phyloP scores from a whole-genome alignment of 2,113 vertebrate genomes.

The Pelecanus crispus region DNA sequence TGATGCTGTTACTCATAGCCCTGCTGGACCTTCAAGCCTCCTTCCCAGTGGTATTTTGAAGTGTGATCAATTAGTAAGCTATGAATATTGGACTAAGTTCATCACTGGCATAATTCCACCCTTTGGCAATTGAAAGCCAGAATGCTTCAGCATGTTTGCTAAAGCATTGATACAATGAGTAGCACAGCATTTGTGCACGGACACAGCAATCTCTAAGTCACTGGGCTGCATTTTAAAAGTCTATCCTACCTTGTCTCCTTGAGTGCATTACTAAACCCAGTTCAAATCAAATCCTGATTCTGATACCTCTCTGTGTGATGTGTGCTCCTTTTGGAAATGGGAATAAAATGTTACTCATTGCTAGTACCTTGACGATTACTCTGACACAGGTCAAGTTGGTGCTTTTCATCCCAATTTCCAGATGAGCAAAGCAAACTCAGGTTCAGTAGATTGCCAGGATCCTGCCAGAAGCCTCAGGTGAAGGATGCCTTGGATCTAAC shows the following conservation, averaged over 20 bases:
- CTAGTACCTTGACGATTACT: accelerated
- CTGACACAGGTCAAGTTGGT: neutral
- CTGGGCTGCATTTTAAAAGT: neutral
- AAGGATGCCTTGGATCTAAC: neutral
- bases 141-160: neutral
- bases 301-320: neutral
- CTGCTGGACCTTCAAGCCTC: neutral
- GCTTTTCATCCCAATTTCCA: neutral
- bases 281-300: neutral
- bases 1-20: neutral
- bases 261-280: neutral
- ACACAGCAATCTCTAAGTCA: neutral
- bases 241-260: neutral
- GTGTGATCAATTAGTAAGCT: neutral
- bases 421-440: neutral
- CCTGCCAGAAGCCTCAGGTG: neutral
- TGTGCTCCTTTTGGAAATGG: neutral
- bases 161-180: neutral
- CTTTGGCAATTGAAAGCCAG: neutral
- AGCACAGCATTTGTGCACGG: neutral
- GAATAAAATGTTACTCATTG: neutral
- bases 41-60: neutral
- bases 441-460: neutral
- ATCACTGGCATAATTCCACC: neutral
- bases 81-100: neutral